Conservation (phyloP, 1,140 invertebrate species). For the Trachymyrmex septentrionalis region DNA sequence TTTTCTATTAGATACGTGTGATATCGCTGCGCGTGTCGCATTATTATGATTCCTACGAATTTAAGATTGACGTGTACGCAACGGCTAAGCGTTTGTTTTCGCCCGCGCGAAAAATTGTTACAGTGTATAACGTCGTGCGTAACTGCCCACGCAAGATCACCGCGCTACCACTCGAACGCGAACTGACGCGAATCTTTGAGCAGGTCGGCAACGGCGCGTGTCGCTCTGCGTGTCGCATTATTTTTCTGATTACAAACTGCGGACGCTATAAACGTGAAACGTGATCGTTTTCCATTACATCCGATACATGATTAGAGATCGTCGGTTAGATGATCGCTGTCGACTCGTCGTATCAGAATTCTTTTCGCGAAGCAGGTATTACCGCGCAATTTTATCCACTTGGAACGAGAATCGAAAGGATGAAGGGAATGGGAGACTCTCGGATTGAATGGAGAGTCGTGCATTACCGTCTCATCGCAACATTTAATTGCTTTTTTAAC, state of each 20-base stretch:
- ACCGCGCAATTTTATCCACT: background rate
- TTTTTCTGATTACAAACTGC: background rate
- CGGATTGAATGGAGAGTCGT: background rate
- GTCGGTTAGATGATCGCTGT: background rate
- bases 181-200: background rate
- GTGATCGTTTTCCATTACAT: background rate
- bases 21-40: background rate
- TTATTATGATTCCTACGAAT: background rate
- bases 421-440: background rate
- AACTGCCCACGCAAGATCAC: background rate
- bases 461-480: background rate
- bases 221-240: background rate
- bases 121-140: background rate
- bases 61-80: background rate
- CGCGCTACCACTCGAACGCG: background rate
- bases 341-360: background rate
- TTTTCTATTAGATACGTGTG: background rate
- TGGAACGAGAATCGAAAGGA: background rate
- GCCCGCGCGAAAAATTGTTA: background rate
- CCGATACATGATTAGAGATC: background rate
- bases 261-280: background rate
- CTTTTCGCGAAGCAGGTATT: background rate
- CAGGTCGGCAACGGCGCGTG: background rate
- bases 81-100: background rate
- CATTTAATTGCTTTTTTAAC: background rate